Percentiles rank a stretch among this genome's conserved stretches.
Conservation (phyloP, 2,888 invertebrate species). For the Pseudanteris insignis region DNA sequence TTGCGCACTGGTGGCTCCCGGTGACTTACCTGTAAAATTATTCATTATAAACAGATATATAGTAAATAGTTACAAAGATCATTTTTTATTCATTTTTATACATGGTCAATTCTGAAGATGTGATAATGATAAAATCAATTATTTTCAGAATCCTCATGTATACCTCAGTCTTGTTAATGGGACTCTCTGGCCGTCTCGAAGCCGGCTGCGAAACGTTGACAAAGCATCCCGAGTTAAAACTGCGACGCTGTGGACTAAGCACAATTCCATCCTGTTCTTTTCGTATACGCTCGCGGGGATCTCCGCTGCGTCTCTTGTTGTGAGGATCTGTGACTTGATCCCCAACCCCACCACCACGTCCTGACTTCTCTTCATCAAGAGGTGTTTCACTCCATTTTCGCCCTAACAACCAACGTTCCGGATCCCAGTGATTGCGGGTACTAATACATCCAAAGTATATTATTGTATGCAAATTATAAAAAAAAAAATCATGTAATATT, state of each 20-base stretch:
- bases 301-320: slow-evolving; percentile 70
- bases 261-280: slow-evolving; percentile 87
- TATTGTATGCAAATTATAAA: too few relatives aligned
- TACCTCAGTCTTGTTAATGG: slow-evolving; percentile 64
- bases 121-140: too few relatives aligned
- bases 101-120: too few relatives aligned
- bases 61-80: too few relatives aligned
- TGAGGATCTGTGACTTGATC: slow-evolving; percentile 61
- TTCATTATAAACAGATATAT: too few relatives aligned
- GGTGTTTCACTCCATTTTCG: slow-evolving; percentile 73
- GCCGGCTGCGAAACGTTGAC: slow-evolving; percentile 67
- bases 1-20: slow-evolving; percentile 69
- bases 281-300: slow-evolving; percentile 80
- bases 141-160: too few relatives aligned
- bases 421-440: slow-evolving; percentile 68
- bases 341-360: slow-evolving; percentile 59
- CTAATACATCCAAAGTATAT: too few relatives aligned
- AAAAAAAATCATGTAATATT: too few relatives aligned
- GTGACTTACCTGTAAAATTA: slow-evolving; percentile 54
- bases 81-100: too few relatives aligned
- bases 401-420: slow-evolving; percentile 69
- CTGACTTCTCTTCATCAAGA: slow-evolving; percentile 67
- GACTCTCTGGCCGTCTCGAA: slow-evolving; percentile 63
- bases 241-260: slow-evolving; percentile 84
- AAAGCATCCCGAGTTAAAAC: slow-evolving; percentile 88